A percentile compares a stretch with the other conserved stretches of the same genome.
Conservation (phyloP, 2,888 invertebrate species). For the Epinotia bilunana region DNA sequence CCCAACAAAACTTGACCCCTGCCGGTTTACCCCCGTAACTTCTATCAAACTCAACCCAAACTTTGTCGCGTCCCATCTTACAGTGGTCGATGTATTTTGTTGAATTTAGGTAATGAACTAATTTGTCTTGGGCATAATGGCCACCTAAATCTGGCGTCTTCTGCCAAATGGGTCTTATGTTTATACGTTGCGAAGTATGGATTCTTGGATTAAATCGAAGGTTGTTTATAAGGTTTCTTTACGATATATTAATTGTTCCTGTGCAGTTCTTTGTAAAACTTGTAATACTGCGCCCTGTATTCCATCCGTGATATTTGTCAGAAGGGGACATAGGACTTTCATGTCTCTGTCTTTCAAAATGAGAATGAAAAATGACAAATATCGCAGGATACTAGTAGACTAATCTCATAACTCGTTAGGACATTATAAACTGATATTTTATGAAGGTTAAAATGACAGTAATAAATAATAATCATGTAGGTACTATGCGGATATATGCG, state of each 20-base stretch:
- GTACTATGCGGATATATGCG: no score
- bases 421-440: no score
- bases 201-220: conserved; percentile 51
- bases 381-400: no score
- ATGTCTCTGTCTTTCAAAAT: no score
- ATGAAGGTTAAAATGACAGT: no score
- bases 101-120: conserved; percentile 64
- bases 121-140: conserved; percentile 64
- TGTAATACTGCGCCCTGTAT: neutral
- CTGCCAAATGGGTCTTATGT: conserved; percentile 55
- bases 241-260: conserved; percentile 1
- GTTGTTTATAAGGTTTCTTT: conserved; percentile 42
- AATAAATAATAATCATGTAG: no score
- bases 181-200: conserved; percentile 29
- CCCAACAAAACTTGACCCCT: conserved; percentile 32
- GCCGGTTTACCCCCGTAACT: conserved; percentile 32
- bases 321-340: no score
- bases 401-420: no score
- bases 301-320: no score
- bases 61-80: conserved; percentile 47
- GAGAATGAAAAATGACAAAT: no score
- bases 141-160: conserved; percentile 58
- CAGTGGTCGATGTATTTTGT: conserved; percentile 53
- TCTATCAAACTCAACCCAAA: conserved; percentile 1
- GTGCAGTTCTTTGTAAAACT: conserved; percentile 1